Percentiles rank a stretch among this genome's conserved stretches.
These are phyloP conservation scores for Microctonus aethiopoides DNA, from an alignment of 2,888 invertebrate species.

Conservation along the genomic window DNA sequence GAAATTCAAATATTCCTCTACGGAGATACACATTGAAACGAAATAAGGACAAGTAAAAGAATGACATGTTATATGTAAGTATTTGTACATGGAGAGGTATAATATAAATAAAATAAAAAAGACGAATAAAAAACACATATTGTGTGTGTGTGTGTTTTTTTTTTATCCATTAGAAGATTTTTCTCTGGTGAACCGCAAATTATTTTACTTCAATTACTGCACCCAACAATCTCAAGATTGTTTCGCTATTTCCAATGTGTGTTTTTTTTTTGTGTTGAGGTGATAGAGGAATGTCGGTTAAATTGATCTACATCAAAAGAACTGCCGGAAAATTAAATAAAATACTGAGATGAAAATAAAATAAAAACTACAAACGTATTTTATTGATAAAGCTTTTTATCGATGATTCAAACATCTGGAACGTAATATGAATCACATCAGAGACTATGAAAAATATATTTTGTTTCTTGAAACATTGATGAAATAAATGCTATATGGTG, in stretches of 20 bases:
- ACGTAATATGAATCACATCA: too few species aligned
- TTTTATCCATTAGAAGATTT: background rate
- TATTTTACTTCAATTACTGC: background rate
- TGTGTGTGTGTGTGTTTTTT: background rate
- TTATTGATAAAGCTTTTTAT: too few species aligned
- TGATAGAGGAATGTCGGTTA: background rate
- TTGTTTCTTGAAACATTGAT: too few species aligned
- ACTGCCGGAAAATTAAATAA: background rate
- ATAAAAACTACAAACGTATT: too few species aligned
- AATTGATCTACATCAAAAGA: background rate
- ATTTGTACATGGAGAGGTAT: too few species aligned
- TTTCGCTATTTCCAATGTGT: background rate
- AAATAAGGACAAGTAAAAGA: background rate
- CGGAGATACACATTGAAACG: constrained; percentile 10
- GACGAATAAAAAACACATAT: background rate
- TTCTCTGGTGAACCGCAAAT: background rate
- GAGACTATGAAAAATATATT: too few species aligned
- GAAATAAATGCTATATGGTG: too few species aligned
- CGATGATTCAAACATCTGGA: too few species aligned
- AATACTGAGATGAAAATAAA: background rate
- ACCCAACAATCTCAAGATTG: background rate
- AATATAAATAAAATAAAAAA: background rate
- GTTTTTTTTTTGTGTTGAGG: background rate
- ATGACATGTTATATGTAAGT: background rate
- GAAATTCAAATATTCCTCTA: constrained; percentile 44